phyloP scores from a whole-genome alignment of 2,888 invertebrate genomes.

The Agrilus cyanescens region DNA sequence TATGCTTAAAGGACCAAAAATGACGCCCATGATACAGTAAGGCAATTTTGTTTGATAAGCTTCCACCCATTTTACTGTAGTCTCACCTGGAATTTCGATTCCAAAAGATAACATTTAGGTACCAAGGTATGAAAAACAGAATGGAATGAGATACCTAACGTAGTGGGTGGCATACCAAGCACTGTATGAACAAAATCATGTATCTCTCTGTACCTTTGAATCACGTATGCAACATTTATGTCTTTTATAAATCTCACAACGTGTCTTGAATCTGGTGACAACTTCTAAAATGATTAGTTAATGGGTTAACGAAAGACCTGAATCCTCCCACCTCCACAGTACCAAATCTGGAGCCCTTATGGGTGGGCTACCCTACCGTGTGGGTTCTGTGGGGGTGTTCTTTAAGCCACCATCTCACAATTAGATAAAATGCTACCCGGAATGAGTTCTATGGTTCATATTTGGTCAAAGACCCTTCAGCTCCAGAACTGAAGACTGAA shows the following conservation, averaged over 20 bases:
- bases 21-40: conserved; percentile 88
- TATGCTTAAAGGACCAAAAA: conserved; percentile 82
- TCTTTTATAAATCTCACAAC: conserved; percentile 88
- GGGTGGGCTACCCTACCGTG: too few relatives aligned
- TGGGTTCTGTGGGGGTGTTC: too few relatives aligned
- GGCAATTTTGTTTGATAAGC: conserved; percentile 89
- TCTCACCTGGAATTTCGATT: conserved; percentile 64
- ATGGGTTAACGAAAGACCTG: too few relatives aligned
- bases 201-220: conserved; percentile 94
- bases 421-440: too few relatives aligned
- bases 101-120: too few relatives aligned
- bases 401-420: too few relatives aligned
- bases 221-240: conserved; percentile 82
- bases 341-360: too few relatives aligned
- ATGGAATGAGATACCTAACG: conserved; percentile 73
- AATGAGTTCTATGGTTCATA: neutral
- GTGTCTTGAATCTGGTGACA: conserved; percentile 84
- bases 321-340: too few relatives aligned
- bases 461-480: too few relatives aligned
- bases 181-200: conserved; percentile 92
- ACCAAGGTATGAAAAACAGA: too few relatives aligned
- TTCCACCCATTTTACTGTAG: conserved; percentile 96
- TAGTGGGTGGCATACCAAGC: conserved; percentile 86
- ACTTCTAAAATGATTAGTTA: too few relatives aligned
- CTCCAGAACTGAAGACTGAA: too few relatives aligned